Evolutionary conservation across 2,113 vertebrate species (phyloP).

Genomic region (Ptychochromis oligacanthus): DNA sequence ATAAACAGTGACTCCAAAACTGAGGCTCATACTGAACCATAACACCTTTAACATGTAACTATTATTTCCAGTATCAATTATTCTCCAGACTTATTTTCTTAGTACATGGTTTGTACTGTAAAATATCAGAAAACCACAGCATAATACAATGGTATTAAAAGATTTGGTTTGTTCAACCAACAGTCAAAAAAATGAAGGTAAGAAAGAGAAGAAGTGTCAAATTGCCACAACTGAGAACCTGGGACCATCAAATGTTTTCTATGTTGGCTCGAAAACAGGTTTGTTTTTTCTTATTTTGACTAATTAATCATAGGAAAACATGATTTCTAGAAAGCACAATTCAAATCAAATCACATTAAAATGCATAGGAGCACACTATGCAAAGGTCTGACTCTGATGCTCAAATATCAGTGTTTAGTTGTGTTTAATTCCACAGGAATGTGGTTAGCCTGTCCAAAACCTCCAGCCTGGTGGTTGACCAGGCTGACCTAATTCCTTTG

Average conservation of each 20-base stretch:
- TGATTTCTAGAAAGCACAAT: neutral
- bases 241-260: neutral
- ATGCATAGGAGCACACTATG: accelerated
- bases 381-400: accelerated
- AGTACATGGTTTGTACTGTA: neutral
- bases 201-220: neutral
- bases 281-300: neutral
- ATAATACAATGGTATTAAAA: too few species aligned
- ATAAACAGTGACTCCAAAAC: neutral
- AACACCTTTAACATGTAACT: neutral
- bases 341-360: neutral
- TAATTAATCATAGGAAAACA: neutral
- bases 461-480: neutral
- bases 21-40: too few species aligned
- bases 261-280: neutral
- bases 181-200: neutral
- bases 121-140: neutral
- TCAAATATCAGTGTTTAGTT: neutral
- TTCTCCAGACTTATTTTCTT: neutral
- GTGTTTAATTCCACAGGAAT: neutral
- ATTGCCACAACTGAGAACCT: neutral
- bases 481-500: neutral
- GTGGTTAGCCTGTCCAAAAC: neutral
- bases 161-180: too few species aligned
- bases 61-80: neutral